Conservation (phyloP, 1,140 invertebrate species). For the Homalodisca vitripennis region DNA sequence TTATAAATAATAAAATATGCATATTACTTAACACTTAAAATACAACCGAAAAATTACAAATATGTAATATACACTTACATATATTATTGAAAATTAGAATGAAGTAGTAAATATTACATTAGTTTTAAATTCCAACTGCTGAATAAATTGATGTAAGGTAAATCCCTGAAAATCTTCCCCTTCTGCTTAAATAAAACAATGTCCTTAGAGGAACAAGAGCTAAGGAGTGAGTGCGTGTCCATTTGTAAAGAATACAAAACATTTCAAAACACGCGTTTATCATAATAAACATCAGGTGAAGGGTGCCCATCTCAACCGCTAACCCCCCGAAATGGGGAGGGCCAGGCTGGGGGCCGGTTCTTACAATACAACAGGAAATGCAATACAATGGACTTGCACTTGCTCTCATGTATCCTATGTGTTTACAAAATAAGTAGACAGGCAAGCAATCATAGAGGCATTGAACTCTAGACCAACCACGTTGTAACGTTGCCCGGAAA, state of each 20-base stretch:
- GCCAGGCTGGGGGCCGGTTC: background rate
- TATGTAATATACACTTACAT: too few relatives aligned
- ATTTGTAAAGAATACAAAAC: slow-evolving; percentile 30
- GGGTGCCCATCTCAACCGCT: slow-evolving; percentile 22
- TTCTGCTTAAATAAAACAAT: background rate
- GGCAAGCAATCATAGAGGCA: slow-evolving; percentile 6
- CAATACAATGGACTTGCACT: slow-evolving; percentile 17
- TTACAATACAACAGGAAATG: slow-evolving; percentile 21
- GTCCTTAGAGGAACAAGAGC: background rate
- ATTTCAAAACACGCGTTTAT: slow-evolving; percentile 25
- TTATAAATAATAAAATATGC: too few relatives aligned
- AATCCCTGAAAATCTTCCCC: background rate
- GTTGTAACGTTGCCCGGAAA: slow-evolving; percentile 18
- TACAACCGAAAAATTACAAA: too few relatives aligned
- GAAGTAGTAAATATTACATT: too few relatives aligned
- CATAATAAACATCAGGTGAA: slow-evolving; percentile 22
- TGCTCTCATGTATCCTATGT: slow-evolving; percentile 17
- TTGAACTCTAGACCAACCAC: slow-evolving; percentile 21
- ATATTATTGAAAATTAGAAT: too few relatives aligned
- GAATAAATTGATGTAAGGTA: background rate
- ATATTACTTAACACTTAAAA: too few relatives aligned
- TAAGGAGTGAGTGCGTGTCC: slow-evolving; percentile 16
- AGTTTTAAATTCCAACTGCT: background rate
- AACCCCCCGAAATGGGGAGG: slow-evolving; percentile 2
- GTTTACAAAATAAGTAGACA: slow-evolving; percentile 12